A percentile compares a stretch with the other conserved stretches of the same genome.
Evolutionary conservation across 2,888 invertebrate species (phyloP).

Genomic region (Salticus scenicus): DNA sequence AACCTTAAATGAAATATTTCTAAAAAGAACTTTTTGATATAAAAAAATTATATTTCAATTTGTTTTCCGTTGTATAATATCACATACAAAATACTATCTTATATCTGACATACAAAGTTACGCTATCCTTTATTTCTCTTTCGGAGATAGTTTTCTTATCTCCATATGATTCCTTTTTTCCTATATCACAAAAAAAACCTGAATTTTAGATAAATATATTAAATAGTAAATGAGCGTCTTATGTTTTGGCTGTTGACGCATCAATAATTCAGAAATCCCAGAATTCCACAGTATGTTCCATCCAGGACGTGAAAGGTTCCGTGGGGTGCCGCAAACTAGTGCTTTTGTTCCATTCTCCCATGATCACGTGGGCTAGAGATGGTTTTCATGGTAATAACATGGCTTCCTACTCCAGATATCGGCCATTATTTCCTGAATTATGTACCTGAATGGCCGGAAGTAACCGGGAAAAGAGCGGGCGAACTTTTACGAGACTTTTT

Average conservation of each 20-base stretch:
- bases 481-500: not conserved
- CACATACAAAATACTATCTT: too few relatives aligned
- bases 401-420: slow-evolving; percentile 5
- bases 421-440: not conserved
- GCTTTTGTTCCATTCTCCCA: not conserved
- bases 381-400: not conserved
- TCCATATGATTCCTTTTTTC: not conserved
- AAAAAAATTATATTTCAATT: too few relatives aligned
- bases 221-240: not conserved
- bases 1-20: too few relatives aligned
- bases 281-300: not conserved
- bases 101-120: too few relatives aligned
- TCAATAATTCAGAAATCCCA: slow-evolving; percentile 6
- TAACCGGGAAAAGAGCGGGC: not conserved
- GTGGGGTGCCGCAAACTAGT: slow-evolving; percentile 4
- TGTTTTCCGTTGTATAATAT: too few relatives aligned
- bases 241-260: not conserved
- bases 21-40: too few relatives aligned
- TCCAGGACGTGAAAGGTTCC: not conserved
- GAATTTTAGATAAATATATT: not conserved
- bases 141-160: too few relatives aligned
- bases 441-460: not conserved
- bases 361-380: not conserved
- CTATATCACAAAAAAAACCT: not conserved
- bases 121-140: too few relatives aligned